Base-by-base conservation (phyloP, 1,140 invertebrate genomes). In the Teleogryllus occipitalis region DNA sequence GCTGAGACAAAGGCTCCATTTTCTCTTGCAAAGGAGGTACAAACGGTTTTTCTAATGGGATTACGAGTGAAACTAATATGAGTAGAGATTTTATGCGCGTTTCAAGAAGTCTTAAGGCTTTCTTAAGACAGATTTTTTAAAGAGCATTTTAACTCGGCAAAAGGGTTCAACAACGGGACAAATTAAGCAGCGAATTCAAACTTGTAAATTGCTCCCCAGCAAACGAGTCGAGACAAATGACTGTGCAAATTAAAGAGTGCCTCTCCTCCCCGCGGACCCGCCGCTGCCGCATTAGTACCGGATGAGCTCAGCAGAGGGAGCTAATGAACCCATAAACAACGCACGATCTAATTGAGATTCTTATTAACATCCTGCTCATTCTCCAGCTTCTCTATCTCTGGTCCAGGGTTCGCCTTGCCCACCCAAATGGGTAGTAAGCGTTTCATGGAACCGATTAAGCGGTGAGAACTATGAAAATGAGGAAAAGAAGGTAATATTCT, bases 11-110 rank as follows among this genome's bases (percentile, higher is more conserved):
- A 14, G 54, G 18, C 18, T 18, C 54, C 54, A 65, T 18, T 65
- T 65, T 65, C 54, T 65, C 18, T 65, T 65, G 10, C 10, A 65
- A 65, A 65, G 54, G 18, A 65, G 18, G 54, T 65, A 65, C 54
- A 10, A 65, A 65, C 54, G 18, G 27, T 65, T 18, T 65, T 65
- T 65, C 18, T 65, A 65, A 65, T 65, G 54, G 54, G 54, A 65
- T 65, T 65, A 65, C 54, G 18, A 65, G 54, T 65, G 54, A 65
- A 65, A 65, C 54, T 65, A 65, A 65, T 65, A 65, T 65, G 54
- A 65, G 54, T 39, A 39, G 54, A 65, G 54, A 14, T 65, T 65
- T 65, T 65, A 65, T 65, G 54, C 54, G 54, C 54, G 54, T 65
- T 65, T 65, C 54, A 65, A 65, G 54, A 65, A 65, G 54, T 65